Evolutionary conservation across 2,113 vertebrate genomes (phyloP), one percentile per base, ranked within the genome.

Genomic region (Crotophaga sulcirostris): DNA sequence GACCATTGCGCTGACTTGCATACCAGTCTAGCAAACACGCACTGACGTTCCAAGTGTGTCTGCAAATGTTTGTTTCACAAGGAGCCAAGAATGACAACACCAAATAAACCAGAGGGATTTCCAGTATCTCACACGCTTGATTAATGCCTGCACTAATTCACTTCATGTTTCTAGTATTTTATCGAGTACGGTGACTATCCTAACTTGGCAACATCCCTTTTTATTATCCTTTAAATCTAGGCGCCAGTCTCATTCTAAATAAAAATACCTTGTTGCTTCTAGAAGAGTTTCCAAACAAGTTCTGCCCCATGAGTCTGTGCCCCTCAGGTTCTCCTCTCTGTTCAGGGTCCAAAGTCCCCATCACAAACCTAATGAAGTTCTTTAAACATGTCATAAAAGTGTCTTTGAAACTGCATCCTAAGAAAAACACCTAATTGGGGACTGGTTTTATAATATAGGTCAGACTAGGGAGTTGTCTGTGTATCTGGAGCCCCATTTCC

Each of bases 21-120:
- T 96, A 96, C 95, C 96, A 95, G 96, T 94, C 96, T 95, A 82
- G 87, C 96, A 93, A 93, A 83, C 92, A 81, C 5, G 3, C 60
- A 13, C 84, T 44, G 20, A 94, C 67, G 77, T 93, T 94, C 89
- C 81, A 93, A 96, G 80, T 45, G 88, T 89, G 94, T 94, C 95
- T 94, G 94, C 84, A 92, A 91, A 79, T 90, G 91, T 95, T 96
- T 95, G 91, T 96, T 96, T 97, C 95, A 81, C 84, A 52, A 55
- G 66, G 81, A 96, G 95, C 93, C 94, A 93, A 96, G 91, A 94
- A 84, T 94, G 92, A 96, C 89, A 87, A 33, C 83, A 93, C 88
- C 88, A 91, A 95, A 95, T 87, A 96, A 96, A 92, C 85, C 88
- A 90, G 85, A 96, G 72, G 88, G 85, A 93, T 96, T 96, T 93